phyloP scores from a whole-genome alignment of 1,140 invertebrate species.

The Rhopalosiphum padi region DNA sequence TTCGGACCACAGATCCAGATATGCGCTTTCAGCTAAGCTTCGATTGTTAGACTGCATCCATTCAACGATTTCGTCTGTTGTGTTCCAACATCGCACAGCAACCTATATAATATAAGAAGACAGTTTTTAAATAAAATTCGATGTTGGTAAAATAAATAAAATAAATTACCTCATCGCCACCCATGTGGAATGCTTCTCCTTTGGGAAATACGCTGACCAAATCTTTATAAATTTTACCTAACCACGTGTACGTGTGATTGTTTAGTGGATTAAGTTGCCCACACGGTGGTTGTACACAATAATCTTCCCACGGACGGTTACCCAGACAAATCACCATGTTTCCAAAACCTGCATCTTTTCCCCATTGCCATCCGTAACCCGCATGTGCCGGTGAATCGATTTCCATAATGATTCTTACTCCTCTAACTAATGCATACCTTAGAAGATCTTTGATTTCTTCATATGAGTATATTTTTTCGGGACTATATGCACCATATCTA shows the following conservation, averaged over 20 bases:
- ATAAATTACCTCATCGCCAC: slow-evolving; percentile 81
- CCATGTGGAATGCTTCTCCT: slow-evolving; percentile 77
- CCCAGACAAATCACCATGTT: slow-evolving; percentile 80
- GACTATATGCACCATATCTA: slow-evolving; percentile 77
- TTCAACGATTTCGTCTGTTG: slow-evolving; percentile 72
- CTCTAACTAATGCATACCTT: slow-evolving; percentile 74
- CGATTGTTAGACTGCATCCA: slow-evolving; percentile 70
- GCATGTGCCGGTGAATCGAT: slow-evolving; percentile 88
- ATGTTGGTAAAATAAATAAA: background rate
- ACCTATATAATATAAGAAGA: slow-evolving; percentile 65
- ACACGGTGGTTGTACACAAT: slow-evolving; percentile 84
- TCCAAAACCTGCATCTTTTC: slow-evolving; percentile 68
- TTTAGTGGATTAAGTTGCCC: slow-evolving; percentile 86
- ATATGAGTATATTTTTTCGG: slow-evolving; percentile 72
- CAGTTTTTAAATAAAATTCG: background rate
- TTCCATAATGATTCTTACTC: slow-evolving; percentile 80
- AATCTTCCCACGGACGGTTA: slow-evolving; percentile 74
- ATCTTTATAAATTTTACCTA: slow-evolving; percentile 75
- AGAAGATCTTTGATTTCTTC: slow-evolving; percentile 73
- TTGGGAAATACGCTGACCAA: slow-evolving; percentile 70
- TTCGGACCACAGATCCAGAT: slow-evolving; percentile 73
- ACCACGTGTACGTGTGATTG: slow-evolving; percentile 73
- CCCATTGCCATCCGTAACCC: slow-evolving; percentile 83
- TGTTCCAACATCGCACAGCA: slow-evolving; percentile 79
- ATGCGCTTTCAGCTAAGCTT: slow-evolving; percentile 68